Base-by-base conservation (phyloP, 2,113 vertebrate species). In the Sinocyclocheilus grahami region DNA sequence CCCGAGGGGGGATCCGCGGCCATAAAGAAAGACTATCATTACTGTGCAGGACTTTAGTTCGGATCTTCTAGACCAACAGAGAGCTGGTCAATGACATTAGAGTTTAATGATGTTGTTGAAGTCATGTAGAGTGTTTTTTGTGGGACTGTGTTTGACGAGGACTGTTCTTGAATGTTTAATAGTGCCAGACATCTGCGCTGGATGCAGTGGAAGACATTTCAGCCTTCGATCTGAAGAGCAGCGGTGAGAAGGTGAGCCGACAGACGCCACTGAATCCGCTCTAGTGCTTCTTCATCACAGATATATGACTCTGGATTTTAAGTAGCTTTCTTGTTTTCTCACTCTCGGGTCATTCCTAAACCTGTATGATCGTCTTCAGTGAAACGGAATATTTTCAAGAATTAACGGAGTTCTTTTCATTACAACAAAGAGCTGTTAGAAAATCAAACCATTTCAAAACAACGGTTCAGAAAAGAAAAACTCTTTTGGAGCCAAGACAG, bases 1-100 rank as follows among this genome's bases (percentile, higher is more conserved):
- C 77, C 65, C 78, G n/a, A 33, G 74, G 86, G 87, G 62, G 81
- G 39, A 75, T 77, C 80, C 18, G 51, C 72, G 58, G 81, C 87
- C 81, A 76, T 88, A 83, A 88, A 86, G 81, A 69, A 30, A 76
- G n/a, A 48, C 69, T 37, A 86, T 86, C 85, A 88, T 88, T 84
- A 86, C 69, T 39, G 67, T 86, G 80, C 55, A 20, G 67, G 16
- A 71, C 67, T 71, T 71, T 10, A 71, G 33, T 72, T 72, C 20
- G 0, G 9, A 72, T 39, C 33, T 39, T 39, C 18, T 8, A 18
- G 69, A 72, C 69, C 33, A 22, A 72, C 37, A 72, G 69, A 72
- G 69, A 39, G 69, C 69, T 4, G 22, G 69, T 72, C 20, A 39
- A 22, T 22, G 18, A 39, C 33, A 39, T 39, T 71, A 71, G 67